Evolutionary conservation across 2,797 vertebrate species (phyloP).

Genomic region (Helicolenus hilgendorfi): DNA sequence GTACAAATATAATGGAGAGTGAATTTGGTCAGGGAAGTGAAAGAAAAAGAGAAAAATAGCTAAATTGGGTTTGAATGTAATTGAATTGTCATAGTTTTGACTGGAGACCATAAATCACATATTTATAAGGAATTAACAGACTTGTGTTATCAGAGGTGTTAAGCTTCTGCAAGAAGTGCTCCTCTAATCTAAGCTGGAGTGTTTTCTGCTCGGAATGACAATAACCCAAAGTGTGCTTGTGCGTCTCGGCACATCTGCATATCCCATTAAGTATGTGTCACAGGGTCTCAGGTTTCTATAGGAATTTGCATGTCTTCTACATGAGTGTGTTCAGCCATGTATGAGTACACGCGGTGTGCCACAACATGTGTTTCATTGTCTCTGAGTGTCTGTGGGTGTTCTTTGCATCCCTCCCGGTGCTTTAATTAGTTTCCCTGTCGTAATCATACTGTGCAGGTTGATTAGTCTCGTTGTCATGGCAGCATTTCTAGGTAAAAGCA

Average conservation of each 20-base stretch:
- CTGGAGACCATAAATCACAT: constrained; percentile 3
- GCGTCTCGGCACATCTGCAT: constrained; percentile 11
- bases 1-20: neutral
- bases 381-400: constrained; percentile 10
- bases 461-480: constrained; percentile 51
- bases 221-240: neutral
- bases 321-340: constrained; percentile 13
- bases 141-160: neutral
- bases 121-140: constrained; percentile 5
- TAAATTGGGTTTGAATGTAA: neutral
- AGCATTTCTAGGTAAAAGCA: constrained; percentile 17
- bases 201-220: constrained; percentile 28
- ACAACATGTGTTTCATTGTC: constrained; percentile 19
- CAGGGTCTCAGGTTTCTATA: constrained; percentile 3
- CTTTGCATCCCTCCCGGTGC: neutral
- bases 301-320: constrained; percentile 3
- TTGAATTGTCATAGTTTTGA: neutral
- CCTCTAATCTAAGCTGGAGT: constrained; percentile 16
- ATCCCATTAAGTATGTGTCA: constrained; percentile 21
- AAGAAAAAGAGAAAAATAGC: neutral
- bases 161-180: neutral
- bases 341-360: neutral
- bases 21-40: neutral
- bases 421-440: constrained; percentile 53
- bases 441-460: constrained; percentile 37